phyloP scores from a whole-genome alignment of 2,113 vertebrate genomes.

The Pongo pygmaeus region DNA sequence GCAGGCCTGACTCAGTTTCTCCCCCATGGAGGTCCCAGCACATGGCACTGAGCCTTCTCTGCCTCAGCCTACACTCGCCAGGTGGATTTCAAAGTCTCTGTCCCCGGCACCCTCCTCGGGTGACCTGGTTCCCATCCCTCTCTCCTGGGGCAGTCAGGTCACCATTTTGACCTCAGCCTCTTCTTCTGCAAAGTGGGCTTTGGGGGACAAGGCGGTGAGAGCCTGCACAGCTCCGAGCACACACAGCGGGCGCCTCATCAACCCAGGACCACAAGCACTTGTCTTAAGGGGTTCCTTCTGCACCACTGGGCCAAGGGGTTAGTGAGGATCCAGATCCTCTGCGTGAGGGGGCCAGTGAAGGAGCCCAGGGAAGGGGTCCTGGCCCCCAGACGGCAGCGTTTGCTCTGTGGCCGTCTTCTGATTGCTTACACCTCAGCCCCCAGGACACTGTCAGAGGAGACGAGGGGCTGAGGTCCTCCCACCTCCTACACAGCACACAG shows the following conservation, averaged over 20 bases:
- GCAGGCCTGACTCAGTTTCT: not conserved
- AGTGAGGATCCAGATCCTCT: not conserved
- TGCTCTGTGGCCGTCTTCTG: no score
- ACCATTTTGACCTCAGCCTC: not conserved
- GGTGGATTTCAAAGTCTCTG: not conserved
- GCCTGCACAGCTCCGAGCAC: not conserved
- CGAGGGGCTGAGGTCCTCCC: not conserved
- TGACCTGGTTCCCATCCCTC: not conserved
- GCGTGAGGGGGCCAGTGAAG: not conserved
- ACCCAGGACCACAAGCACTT: fast-evolving
- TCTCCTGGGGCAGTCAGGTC: no score
- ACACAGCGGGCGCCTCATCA: not conserved
- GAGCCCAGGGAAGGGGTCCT: not conserved
- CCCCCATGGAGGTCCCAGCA: not conserved
- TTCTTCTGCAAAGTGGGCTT: not conserved
- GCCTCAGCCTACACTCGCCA: not conserved
- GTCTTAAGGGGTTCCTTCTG: not conserved
- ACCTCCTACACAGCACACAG: not conserved
- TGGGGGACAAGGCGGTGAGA: no score
- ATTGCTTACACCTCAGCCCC: not conserved
- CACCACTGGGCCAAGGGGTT: not conserved
- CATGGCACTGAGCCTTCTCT: not conserved
- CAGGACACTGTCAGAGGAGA: not conserved
- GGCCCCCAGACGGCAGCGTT: not conserved
- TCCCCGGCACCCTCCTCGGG: fast-evolving